These are phyloP conservation scores for Channa argus DNA, from an alignment of 2,113 vertebrate species.

Conservation along the genomic window DNA sequence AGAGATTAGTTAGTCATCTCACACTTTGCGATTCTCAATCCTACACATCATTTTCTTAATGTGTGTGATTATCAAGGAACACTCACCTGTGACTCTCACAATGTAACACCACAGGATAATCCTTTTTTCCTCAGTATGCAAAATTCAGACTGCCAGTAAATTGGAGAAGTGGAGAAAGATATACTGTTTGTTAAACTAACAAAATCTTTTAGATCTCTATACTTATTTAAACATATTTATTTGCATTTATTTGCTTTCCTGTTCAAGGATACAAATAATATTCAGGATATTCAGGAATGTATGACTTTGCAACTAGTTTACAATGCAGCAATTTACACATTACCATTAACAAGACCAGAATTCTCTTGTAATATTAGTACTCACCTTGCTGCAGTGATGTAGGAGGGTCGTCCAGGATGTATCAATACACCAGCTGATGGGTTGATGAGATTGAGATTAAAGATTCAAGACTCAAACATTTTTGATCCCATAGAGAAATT, in stretches of 20 bases:
- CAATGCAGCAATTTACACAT: too few species aligned
- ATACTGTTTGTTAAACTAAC: neutral
- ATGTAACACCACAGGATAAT: constrained; percentile 22
- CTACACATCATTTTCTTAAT: constrained; percentile 49
- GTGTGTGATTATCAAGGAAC: constrained; percentile 33
- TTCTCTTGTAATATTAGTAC: too few species aligned
- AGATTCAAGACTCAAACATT: too few species aligned
- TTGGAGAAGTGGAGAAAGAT: neutral
- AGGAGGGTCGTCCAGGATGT: too few species aligned
- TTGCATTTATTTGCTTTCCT: neutral
- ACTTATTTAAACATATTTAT: neutral
- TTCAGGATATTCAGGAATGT: neutral
- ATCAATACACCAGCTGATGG: too few species aligned
- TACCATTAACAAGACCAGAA: too few species aligned
- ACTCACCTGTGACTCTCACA: constrained; percentile 34
- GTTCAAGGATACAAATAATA: neutral
- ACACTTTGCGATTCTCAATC: constrained; percentile 46
- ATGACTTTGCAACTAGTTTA: too few species aligned
- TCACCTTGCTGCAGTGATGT: too few species aligned
- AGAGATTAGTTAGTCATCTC: constrained; percentile 38
- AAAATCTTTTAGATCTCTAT: neutral
- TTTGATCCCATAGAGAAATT: too few species aligned
- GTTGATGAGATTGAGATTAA: too few species aligned
- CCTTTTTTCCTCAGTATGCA: neutral
- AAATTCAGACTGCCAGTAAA: neutral